A percentile compares a stretch with the other conserved stretches of the same genome.
Evolutionary conservation across 2,113 vertebrate genomes (phyloP).

Genomic region (Brachypodius melanocephalos): DNA sequence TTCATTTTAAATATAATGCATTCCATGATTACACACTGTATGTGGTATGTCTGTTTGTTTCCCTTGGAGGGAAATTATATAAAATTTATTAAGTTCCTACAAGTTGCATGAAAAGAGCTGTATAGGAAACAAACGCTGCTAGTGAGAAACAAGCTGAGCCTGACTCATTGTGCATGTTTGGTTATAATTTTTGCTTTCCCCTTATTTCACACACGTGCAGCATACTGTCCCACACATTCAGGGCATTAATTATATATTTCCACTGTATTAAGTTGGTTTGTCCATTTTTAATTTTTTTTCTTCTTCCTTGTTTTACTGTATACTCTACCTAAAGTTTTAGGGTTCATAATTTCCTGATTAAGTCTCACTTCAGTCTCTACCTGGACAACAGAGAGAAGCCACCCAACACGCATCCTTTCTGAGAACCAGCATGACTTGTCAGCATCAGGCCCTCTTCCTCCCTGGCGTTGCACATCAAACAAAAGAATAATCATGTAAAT

Average conservation of each 20-base stretch:
- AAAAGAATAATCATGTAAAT: background rate
- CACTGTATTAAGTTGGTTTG: background rate
- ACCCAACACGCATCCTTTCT: background rate
- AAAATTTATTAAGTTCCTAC: background rate
- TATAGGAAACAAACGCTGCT: background rate
- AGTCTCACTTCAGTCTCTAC: background rate
- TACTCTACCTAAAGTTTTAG: background rate
- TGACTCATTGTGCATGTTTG: background rate
- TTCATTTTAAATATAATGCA: background rate
- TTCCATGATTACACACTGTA: background rate
- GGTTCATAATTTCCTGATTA: background rate
- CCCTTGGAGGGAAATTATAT: background rate
- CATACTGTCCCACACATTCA: background rate
- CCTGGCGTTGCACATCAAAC: rapidly evolving
- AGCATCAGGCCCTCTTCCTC: background rate
- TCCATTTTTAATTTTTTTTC: background rate
- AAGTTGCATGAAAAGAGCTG: background rate
- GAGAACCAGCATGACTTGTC: background rate
- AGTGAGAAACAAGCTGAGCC: background rate
- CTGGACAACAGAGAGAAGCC: background rate
- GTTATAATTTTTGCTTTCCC: background rate
- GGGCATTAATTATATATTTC: background rate
- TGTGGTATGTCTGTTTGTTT: background rate
- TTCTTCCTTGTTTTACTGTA: background rate
- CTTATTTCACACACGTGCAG: background rate